phyloP scores from a whole-genome alignment of 1,140 invertebrate species.

The Nylanderia fulva region DNA sequence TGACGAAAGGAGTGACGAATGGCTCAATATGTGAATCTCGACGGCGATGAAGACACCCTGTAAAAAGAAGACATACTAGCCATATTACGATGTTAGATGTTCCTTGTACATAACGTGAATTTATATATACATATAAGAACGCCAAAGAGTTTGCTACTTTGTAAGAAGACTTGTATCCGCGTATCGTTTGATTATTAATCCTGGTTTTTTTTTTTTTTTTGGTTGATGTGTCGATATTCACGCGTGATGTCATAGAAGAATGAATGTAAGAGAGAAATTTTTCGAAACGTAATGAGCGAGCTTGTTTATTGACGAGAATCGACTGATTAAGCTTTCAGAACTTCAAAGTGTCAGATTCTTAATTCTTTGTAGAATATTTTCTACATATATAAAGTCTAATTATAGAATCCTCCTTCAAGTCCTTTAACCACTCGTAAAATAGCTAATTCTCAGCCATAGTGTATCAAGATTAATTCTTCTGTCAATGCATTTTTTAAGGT shows the following conservation, averaged over 20 bases:
- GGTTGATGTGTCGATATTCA: constrained; percentile 28
- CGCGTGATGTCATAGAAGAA: constrained; percentile 38
- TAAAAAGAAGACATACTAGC: constrained; percentile 77
- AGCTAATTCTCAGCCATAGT: background rate
- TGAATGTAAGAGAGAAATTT: constrained; percentile 16
- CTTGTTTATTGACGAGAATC: constrained; percentile 23
- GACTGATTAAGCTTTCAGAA: background rate
- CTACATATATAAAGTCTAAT: background rate
- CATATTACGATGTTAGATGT: constrained; percentile 82
- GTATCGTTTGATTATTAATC: constrained; percentile 73
- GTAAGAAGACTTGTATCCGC: constrained; percentile 66
- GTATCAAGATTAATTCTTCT: background rate
- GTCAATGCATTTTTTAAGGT: too few species aligned
- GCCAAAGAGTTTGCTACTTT: constrained; percentile 78
- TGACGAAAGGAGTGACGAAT: constrained; percentile 40
- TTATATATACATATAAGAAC: constrained; percentile 77
- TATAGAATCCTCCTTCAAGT: background rate
- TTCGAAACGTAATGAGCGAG: constrained; percentile 4
- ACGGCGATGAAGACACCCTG: constrained; percentile 76
- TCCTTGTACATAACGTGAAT: constrained; percentile 83
- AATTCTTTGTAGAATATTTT: background rate
- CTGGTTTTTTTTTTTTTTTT: background rate
- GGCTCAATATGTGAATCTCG: constrained; percentile 74
- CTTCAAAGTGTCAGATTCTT: background rate
- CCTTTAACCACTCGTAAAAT: background rate